Percentiles rank a stretch among this genome's conserved stretches.
phyloP scores from a whole-genome alignment of 2,113 vertebrate species.

The Geothlypis trichas region DNA sequence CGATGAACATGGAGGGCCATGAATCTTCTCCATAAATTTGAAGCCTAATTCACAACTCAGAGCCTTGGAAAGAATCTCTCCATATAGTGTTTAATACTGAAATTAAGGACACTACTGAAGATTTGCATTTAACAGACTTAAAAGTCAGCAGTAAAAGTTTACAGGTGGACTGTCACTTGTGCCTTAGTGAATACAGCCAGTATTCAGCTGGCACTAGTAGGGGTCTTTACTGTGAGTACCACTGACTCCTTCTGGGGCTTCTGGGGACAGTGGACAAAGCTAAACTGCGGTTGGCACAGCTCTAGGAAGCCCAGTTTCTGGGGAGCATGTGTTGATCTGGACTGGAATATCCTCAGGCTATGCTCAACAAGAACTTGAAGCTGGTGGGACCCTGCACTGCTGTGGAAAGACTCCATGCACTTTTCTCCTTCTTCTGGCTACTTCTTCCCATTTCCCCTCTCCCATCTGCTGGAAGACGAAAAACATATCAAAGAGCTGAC shows the following conservation, averaged over 20 bases:
- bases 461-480: not conserved
- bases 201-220: not conserved
- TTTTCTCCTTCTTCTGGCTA: not conserved
- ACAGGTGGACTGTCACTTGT: not conserved
- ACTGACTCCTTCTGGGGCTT: not conserved
- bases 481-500: not conserved
- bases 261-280: not conserved
- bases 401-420: too few relatives aligned
- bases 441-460: not conserved
- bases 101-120: not conserved
- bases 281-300: not conserved
- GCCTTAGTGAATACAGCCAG: not conserved
- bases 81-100: not conserved
- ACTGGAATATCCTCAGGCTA: not conserved
- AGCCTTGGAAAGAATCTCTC: not conserved
- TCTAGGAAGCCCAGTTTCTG: not conserved
- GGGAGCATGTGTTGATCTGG: not conserved
- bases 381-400: not conserved
- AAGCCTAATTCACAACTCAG: not conserved
- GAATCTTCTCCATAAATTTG: not conserved
- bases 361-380: not conserved
- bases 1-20: not conserved
- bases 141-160: not conserved
- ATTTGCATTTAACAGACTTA: not conserved
- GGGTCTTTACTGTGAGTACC: not conserved